These are phyloP conservation scores for Heliconius melpomene DNA, from an alignment of 1,140 invertebrate genomes.

Conservation along the genomic window DNA sequence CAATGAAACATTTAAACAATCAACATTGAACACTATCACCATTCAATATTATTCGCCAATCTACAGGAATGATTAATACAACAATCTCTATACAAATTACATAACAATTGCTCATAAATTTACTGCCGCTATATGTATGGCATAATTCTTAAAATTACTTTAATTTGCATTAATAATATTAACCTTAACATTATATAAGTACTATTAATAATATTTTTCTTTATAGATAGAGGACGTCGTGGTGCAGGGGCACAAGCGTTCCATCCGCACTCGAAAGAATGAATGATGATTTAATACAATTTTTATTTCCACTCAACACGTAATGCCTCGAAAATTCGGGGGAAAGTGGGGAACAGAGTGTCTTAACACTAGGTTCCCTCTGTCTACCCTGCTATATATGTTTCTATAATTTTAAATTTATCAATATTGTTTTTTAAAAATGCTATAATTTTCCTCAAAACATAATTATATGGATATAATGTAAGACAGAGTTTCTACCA, in stretches of 20 bases:
- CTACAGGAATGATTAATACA: conserved; percentile 40
- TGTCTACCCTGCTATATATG: too few species aligned
- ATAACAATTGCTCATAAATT: conserved; percentile 35
- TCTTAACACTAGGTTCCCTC: too few species aligned
- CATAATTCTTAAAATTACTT: neutral
- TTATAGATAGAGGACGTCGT: too few species aligned
- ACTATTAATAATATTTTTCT: too few species aligned
- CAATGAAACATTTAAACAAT: conserved; percentile 42
- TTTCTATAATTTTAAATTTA: too few species aligned
- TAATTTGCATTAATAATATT: neutral
- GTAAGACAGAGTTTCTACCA: conserved; percentile 30
- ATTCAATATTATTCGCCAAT: conserved; percentile 38
- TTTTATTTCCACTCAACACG: too few species aligned
- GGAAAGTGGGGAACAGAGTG: too few species aligned
- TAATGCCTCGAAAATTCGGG: too few species aligned
- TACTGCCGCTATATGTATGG: neutral
- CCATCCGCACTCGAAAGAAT: too few species aligned
- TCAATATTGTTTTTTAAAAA: neutral
- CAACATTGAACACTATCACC: conserved; percentile 28
- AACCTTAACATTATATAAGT: neutral
- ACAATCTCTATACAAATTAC: conserved; percentile 34
- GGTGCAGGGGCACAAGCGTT: too few species aligned
- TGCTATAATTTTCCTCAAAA: neutral
- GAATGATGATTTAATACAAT: too few species aligned
- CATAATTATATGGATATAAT: neutral